Percentiles rank a stretch among this genome's conserved stretches.
Conservation (phyloP, 1,140 invertebrate species). For the Pectinophora gossypiella region DNA sequence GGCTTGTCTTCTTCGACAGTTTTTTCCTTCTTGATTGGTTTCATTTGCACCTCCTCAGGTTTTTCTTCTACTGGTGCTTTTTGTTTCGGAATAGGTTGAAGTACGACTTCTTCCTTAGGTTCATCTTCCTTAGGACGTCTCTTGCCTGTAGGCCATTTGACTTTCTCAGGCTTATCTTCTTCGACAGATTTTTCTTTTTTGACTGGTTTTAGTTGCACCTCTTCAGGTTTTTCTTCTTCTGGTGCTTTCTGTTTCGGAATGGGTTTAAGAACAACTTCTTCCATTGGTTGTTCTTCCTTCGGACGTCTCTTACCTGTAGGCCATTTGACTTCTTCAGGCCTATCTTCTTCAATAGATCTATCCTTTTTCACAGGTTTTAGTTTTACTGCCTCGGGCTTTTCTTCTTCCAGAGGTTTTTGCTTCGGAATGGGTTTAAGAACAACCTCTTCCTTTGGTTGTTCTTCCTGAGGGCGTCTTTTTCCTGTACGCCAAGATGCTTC, state of each 20-base stretch:
- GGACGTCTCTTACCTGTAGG: conserved; percentile 59
- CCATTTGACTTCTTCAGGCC: conserved; percentile 25
- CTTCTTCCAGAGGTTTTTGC: conserved; percentile 20
- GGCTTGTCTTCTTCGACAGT: conserved; percentile 8
- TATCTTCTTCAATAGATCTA: conserved; percentile 3
- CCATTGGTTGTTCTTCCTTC: conserved; percentile 51
- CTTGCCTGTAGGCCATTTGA: conserved; percentile 15
- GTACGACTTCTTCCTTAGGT: conserved; percentile 13
- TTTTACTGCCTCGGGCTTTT: conserved; percentile 8
- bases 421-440: conserved; percentile 51
- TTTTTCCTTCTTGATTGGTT: conserved; percentile 9
- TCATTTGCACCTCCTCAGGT: conserved; percentile 7
- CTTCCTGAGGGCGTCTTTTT: conserved; percentile 7
- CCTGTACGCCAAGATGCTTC: conserved; percentile 6
- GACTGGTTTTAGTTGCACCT: conserved; percentile 10
- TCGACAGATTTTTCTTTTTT: conserved; percentile 17
- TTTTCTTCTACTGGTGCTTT: too few relatives aligned
- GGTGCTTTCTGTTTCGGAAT: conserved; percentile 52
- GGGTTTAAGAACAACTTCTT: conserved; percentile 72
- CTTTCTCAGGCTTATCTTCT: conserved; percentile 17
- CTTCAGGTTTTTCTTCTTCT: conserved; percentile 44
- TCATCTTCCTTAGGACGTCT: conserved; percentile 14
- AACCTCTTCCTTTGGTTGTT: conserved; percentile 23
- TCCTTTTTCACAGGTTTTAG: conserved; percentile 3
- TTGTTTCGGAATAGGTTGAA: conserved; percentile 14